Base-by-base conservation (phyloP, 2,797 vertebrate genomes). In the Pipistrellus kuhlii region DNA sequence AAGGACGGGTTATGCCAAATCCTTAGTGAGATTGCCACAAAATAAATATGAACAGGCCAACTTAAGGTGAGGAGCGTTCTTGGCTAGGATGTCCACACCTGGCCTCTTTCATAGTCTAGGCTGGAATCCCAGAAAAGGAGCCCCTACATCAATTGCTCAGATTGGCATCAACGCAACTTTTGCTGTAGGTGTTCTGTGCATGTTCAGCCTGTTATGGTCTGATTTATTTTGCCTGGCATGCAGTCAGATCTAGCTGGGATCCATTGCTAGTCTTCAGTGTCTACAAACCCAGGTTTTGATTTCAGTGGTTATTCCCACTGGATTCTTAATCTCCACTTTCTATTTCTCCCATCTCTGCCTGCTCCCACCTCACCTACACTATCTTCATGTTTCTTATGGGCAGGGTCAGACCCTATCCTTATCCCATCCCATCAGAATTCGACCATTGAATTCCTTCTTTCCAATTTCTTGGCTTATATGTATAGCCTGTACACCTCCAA, bases 41-140 rank as follows among this genome's bases (percentile, higher is more conserved):
- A 92, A 75, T 85, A 94, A 88, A 86, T 84, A 72, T 62, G 75
- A 64, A 91, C 88, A 55, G 66, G 55, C 51, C 71, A 27, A 68
- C 17, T 46, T 35, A 41, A 75, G 46, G 73, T 64, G 46, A 73
- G 81, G 88, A 35, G 66, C 53, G 1, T 44, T 66, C 85, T 71
- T 93, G 83, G 77, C 64, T 18, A 23, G 44, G 55, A 32, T 13
- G 20, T 38, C 30, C 17, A 5, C 11, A 57, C n/a, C 57, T 35
- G 69, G 66, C 55, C 82, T 88, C 73, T 78, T 51, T 89, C 62
- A 14, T 77, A 32, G 6, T 75, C 82, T 80, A 30, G 23, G 7
- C 73, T 93, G 41, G 57, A 55, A 44, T 78, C 89, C 88, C 76
- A 84, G 51, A 46, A 20, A 68, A 95, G 69, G 84, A 77, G 14